Evolutionary conservation across 2,888 invertebrate genomes (phyloP).

Genomic region (Eilema caniola): DNA sequence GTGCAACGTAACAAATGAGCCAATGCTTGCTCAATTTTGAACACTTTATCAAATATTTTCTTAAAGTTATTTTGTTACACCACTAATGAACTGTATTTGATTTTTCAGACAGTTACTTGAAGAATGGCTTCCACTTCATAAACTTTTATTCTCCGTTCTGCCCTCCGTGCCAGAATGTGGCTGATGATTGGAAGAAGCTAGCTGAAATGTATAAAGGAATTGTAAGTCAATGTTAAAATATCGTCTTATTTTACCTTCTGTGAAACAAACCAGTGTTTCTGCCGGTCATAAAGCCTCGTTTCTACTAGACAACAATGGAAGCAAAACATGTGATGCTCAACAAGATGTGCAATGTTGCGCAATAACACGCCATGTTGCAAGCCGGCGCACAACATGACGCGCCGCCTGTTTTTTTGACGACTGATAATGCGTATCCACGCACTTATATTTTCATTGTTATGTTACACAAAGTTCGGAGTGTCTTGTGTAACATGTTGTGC

Average conservation of each 20-base stretch:
- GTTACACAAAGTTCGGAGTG: no score
- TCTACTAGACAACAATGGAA: no score
- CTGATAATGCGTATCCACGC: no score
- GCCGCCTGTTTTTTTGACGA: no score
- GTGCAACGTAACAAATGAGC: no score
- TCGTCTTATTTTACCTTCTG: background rate
- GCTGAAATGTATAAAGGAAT: constrained; percentile 93
- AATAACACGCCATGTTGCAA: no score
- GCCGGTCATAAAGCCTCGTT: no score
- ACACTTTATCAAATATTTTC: background rate
- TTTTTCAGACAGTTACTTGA: constrained; percentile 81
- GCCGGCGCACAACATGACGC: no score
- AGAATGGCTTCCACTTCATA: constrained; percentile 92
- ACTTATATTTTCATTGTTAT: no score
- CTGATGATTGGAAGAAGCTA: constrained; percentile 93
- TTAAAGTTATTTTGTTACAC: background rate
- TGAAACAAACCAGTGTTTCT: background rate
- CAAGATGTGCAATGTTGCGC: no score
- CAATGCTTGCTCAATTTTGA: background rate
- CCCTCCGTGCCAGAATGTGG: constrained; percentile 93
- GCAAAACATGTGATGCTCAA: no score
- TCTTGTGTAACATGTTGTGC: no score
- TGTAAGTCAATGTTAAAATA: constrained; percentile 73
- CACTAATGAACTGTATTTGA: background rate
- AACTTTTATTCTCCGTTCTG: constrained; percentile 96